A percentile compares a stretch with the other conserved stretches of the same genome.
Evolutionary conservation across 2,888 invertebrate species (phyloP).

Genomic region (Arge pagana): DNA sequence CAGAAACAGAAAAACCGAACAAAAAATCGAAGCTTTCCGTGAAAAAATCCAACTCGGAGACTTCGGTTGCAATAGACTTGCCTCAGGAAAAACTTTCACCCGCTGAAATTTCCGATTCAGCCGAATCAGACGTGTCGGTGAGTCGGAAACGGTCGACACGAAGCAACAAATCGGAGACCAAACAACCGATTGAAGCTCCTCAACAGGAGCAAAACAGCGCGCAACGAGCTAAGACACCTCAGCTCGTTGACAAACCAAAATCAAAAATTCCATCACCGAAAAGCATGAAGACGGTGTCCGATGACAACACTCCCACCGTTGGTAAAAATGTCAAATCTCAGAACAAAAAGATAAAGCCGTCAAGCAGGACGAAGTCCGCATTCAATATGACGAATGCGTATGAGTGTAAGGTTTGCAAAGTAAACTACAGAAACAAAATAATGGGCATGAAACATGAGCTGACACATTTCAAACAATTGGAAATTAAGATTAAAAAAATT

Average conservation of each 20-base stretch:
- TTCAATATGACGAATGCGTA: conserved; percentile 26
- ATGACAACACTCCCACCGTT: neutral
- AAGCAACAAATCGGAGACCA: neutral
- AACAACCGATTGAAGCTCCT: neutral
- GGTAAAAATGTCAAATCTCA: neutral
- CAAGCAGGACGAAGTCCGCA: neutral
- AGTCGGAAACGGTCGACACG: no score
- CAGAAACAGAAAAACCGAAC: no score
- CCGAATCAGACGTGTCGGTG: neutral
- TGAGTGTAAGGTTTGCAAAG: conserved; percentile 39
- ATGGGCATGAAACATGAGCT: conserved; percentile 43
- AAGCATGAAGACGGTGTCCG: neutral
- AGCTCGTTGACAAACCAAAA: neutral
- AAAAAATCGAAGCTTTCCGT: neutral
- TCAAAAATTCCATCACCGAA: conserved; percentile 8
- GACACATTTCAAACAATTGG: conserved; percentile 44
- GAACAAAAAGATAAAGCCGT: neutral
- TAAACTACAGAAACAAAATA: conserved; percentile 40
- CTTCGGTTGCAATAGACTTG: no score
- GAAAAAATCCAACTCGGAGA: neutral
- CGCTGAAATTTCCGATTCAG: neutral
- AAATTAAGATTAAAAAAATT: conserved; percentile 41
- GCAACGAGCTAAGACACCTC: neutral
- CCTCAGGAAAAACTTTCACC: neutral
- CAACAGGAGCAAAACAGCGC: neutral